These are phyloP conservation scores for Entelurus aequoreus DNA, from an alignment of 2,113 vertebrate genomes.

Conservation along the genomic window DNA sequence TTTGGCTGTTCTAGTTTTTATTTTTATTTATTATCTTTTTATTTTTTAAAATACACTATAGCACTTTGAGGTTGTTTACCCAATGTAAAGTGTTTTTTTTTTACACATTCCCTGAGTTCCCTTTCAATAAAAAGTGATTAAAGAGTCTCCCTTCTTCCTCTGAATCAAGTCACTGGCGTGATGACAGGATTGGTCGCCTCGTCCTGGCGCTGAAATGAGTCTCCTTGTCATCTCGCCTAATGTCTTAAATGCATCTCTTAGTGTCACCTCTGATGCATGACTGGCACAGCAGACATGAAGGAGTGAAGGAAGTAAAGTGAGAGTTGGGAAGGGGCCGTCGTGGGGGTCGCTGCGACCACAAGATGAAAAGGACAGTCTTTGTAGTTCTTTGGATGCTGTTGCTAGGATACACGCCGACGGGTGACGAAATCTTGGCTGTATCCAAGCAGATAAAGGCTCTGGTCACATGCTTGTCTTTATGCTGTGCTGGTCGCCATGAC, in stretches of 20 bases:
- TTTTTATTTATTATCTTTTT: no score
- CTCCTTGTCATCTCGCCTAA: constrained; percentile 21
- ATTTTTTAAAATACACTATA: no score
- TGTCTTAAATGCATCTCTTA: constrained; percentile 55
- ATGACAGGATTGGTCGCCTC: constrained; percentile 20
- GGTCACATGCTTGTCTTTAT: constrained; percentile 9
- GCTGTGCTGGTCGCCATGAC: neutral
- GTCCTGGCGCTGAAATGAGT: constrained; percentile 5
- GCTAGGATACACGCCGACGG: constrained; percentile 59
- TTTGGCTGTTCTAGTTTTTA: no score
- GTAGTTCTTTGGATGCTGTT: constrained; percentile 58
- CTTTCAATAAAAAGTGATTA: neutral
- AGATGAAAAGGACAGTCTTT: constrained; percentile 60
- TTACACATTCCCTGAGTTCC: no score
- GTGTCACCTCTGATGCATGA: constrained; percentile 46
- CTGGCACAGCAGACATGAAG: constrained; percentile 8
- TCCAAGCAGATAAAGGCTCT: constrained; percentile 41
- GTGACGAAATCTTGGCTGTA: constrained; percentile 70
- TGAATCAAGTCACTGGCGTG: constrained; percentile 40
- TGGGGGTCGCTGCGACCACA: constrained; percentile 1
- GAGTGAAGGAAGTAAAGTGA: neutral
- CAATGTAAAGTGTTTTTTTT: no score
- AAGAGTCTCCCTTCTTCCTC: constrained; percentile 20
- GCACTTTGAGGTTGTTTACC: no score
- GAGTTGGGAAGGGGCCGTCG: neutral